phyloP scores from a whole-genome alignment of 2,888 invertebrate genomes.

The Aproaerema taeniolella region DNA sequence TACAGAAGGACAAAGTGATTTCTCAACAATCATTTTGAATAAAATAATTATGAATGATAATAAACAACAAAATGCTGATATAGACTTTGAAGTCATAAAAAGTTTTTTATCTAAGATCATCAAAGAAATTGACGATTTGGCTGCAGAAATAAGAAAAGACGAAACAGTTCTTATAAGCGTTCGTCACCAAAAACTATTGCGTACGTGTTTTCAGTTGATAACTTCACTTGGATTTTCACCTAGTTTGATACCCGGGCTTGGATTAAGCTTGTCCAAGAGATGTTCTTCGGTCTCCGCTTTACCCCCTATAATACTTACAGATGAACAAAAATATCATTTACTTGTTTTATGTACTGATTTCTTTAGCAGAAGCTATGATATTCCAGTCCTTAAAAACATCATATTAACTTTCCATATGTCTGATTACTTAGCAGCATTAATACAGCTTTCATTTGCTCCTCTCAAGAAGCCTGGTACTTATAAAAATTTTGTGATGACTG shows the following conservation, averaged over 20 bases:
- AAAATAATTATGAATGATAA: constrained; percentile 16
- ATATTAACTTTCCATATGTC: constrained; percentile 76
- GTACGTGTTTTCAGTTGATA: constrained; percentile 79
- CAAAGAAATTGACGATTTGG: constrained; percentile 54
- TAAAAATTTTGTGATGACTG: constrained; percentile 70
- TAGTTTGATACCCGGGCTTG: constrained; percentile 81
- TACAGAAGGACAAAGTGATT: constrained; percentile 47
- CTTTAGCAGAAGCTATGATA: constrained; percentile 60
- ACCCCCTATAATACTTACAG: constrained; percentile 45
- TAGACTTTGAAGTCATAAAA: constrained; percentile 39
- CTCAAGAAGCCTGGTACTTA: constrained; percentile 76
- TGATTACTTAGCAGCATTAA: constrained; percentile 80
- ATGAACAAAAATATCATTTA: constrained; percentile 70
- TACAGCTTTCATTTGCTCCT: constrained; percentile 83
- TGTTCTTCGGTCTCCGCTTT: constrained; percentile 47
- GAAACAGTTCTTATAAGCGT: constrained; percentile 77
- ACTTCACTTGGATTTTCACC: constrained; percentile 81
- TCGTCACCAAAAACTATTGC: constrained; percentile 80
- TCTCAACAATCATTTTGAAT: constrained; percentile 28
- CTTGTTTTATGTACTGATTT: constrained; percentile 68
- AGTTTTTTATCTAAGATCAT: constrained; percentile 61
- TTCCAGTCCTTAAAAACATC: constrained; percentile 73
- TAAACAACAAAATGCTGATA: constrained; percentile 21
- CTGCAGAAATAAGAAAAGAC: constrained; percentile 39
- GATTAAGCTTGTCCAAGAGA: constrained; percentile 66